Evolutionary conservation across 1,140 invertebrate species (phyloP).

Genomic region (Drosophila leontia): DNA sequence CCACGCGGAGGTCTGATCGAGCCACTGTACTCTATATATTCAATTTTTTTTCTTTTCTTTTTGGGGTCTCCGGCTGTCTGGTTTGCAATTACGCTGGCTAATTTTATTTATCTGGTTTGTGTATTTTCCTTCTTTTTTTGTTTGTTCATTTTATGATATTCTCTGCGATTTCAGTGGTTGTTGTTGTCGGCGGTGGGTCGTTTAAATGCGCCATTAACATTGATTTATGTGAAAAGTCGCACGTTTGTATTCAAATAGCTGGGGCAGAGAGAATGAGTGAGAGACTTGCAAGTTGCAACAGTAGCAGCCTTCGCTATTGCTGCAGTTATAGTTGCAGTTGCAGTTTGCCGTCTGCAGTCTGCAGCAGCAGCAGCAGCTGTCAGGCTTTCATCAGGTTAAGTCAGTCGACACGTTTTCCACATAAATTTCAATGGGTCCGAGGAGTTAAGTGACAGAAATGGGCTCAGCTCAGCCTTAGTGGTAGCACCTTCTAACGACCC

Average conservation of each 20-base stretch:
- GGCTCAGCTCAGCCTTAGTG: conserved; percentile 40
- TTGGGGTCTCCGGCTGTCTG: conserved; percentile 50
- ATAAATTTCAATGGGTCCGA: conserved; percentile 66
- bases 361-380: conserved; percentile 34
- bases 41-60: conserved; percentile 22
- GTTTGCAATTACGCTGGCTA: conserved; percentile 71
- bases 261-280: conserved; percentile 36
- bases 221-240: conserved; percentile 76
- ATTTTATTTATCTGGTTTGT: conserved; percentile 69
- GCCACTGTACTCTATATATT: conserved; percentile 42
- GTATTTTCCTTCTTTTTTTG: conserved; percentile 37
- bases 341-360: conserved; percentile 17
- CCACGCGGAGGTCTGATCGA: conserved; percentile 28
- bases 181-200: conserved; percentile 49
- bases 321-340: conserved; percentile 23
- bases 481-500: conserved; percentile 55
- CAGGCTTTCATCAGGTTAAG: conserved; percentile 62
- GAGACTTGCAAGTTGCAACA: conserved; percentile 41
- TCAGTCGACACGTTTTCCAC: conserved; percentile 67
- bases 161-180: conserved; percentile 21
- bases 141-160: conserved; percentile 40
- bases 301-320: conserved; percentile 17
- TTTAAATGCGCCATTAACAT: conserved; percentile 72
- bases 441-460: conserved; percentile 52
- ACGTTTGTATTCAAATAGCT: conserved; percentile 72